Base-by-base conservation (phyloP, 64 coral and sea anemone genomes). In the Montipora foliosa region DNA sequence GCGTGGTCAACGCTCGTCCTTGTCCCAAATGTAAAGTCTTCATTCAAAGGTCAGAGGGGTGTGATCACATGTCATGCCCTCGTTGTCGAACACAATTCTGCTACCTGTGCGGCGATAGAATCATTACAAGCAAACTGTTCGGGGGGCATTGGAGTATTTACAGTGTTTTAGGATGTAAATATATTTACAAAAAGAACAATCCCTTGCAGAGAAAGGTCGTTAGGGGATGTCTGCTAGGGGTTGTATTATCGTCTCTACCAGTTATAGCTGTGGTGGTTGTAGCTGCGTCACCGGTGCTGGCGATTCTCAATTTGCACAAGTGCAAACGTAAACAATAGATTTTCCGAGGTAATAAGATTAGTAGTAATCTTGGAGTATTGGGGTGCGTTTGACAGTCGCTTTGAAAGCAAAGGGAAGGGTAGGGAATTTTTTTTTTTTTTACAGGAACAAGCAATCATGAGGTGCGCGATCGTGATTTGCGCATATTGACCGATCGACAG, bases 41-140 rank as follows among this genome's bases (percentile, higher is more conserved):
- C 66, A 86, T 86, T 13, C 82, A 86, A 16, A 70, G 82, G 68
- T 48, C 22, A 12, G 82, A 86, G 11, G 82, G 82, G 4, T 86
- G 82, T 48, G 82, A 86, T 86, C 82, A 86, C 8, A 86, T 86
- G 82, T 71, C 82, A 10, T 86, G 82, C 5, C 82, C 82, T 6
- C 44, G 82, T 7, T 86, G 82, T 24, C 62, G 64, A 21, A 72
- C 82, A 3, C 0, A 2, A 45, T 86, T 86, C 47, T 86, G 82
- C 19, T 86, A 86, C 20, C 66, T 86, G 0, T 86, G 82, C 46
- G 82, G 82, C 6, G 66, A 86, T 15, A 14, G 44, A 47, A 86
- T 86, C 66, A 5, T 86, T 47, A 17, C 70, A 13, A 86, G 82
- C 16, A 86, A 16, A 86, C 47, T 86, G 19, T 12, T 86, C 19